Percentiles rank a stretch among this genome's conserved stretches.
phyloP scores from a whole-genome alignment of 1,140 invertebrate species.

The Camponotus vicinus region DNA sequence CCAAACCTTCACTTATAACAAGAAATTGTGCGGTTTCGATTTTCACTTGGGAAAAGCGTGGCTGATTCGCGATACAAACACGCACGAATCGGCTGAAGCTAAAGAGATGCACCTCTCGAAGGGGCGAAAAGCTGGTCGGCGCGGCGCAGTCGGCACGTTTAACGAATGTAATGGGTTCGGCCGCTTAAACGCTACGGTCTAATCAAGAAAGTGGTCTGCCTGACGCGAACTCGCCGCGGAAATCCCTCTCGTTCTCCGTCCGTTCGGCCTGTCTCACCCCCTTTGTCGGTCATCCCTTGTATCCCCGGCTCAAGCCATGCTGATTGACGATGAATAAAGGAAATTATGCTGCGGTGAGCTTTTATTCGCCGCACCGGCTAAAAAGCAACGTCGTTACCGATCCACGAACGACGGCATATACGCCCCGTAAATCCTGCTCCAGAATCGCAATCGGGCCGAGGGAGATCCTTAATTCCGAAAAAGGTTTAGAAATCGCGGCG shows the following conservation, averaged over 20 bases:
- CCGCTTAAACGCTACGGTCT: conserved; percentile 70
- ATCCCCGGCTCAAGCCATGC: conserved; percentile 39
- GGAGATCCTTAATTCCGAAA: conserved; percentile 41
- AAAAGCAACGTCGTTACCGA: conserved; percentile 70
- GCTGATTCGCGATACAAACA: neutral
- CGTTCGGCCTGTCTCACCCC: neutral
- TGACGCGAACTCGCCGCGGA: conserved; percentile 50
- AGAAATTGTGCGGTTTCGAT: conserved; percentile 41
- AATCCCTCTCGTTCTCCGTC: conserved; percentile 51
- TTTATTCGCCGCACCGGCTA: conserved; percentile 65
- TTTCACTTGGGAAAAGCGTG: conserved; percentile 38
- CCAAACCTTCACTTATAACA: conserved; percentile 13
- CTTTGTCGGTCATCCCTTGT: neutral
- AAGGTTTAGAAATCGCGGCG: conserved; percentile 27
- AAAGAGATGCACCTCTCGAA: neutral
- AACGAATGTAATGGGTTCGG: conserved; percentile 72
- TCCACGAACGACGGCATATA: conserved; percentile 20
- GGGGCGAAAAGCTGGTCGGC: conserved; percentile 61
- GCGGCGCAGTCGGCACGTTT: conserved; percentile 59
- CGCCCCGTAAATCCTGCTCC: conserved; percentile 53
- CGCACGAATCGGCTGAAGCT: neutral
- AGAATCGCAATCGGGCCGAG: conserved; percentile 49
- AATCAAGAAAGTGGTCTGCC: conserved; percentile 76
- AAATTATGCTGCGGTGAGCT: conserved; percentile 71
- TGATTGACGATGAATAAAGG: conserved; percentile 74